phyloP scores from a whole-genome alignment of 2,113 vertebrate genomes.

The Uropsilus gracilis region DNA sequence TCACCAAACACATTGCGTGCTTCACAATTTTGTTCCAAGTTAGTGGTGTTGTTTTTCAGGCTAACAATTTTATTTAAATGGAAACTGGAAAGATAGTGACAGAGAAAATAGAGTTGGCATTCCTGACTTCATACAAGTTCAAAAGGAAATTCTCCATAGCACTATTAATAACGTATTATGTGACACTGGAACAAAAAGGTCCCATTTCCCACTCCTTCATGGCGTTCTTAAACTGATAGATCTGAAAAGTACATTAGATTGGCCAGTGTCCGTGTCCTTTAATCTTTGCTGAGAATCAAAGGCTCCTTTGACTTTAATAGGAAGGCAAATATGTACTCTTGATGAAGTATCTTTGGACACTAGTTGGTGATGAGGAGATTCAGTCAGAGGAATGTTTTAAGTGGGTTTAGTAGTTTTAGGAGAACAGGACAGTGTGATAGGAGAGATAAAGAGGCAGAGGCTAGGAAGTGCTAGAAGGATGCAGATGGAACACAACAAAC shows the following conservation, averaged over 20 bases:
- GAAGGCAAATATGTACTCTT: neutral
- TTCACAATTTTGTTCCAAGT: neutral
- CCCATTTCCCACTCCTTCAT: constrained; percentile 11
- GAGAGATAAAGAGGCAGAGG: neutral
- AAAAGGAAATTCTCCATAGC: neutral
- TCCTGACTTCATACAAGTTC: constrained; percentile 33
- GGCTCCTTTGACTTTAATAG: neutral
- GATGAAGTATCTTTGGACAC: neutral
- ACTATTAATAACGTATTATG: constrained; percentile 18
- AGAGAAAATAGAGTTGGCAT: neutral
- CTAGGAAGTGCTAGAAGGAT: neutral
- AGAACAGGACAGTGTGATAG: neutral
- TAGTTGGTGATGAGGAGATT: neutral
- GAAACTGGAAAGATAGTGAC: neutral
- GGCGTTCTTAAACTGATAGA: neutral
- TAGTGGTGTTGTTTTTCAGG: neutral
- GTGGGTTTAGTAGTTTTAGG: neutral
- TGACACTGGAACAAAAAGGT: neutral
- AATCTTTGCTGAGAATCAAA: constrained; percentile 17
- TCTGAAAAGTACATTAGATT: neutral
- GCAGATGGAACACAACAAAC: neutral
- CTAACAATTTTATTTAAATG: constrained; percentile 19
- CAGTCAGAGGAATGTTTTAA: neutral
- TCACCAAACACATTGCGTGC: neutral
- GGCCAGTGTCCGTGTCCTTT: neutral